These are phyloP conservation scores for Enteromius argenteus DNA, from an alignment of 2,797 vertebrate species.

Conservation along the genomic window DNA sequence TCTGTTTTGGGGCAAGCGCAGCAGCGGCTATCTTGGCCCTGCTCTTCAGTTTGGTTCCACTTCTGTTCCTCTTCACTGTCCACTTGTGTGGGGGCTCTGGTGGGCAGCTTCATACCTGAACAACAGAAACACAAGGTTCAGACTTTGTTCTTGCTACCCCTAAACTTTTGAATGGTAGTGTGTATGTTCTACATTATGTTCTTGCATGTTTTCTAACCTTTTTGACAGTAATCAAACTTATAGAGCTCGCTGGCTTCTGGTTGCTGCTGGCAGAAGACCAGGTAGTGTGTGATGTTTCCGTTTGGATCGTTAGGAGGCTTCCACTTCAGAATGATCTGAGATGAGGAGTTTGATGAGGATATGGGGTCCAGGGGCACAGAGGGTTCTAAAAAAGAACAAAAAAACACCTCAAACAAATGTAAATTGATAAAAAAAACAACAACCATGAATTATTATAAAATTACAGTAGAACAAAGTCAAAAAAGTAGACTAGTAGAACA, in stretches of 20 bases:
- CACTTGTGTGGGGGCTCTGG: slow-evolving; percentile 82
- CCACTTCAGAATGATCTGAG: slow-evolving; percentile 96
- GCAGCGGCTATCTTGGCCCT: slow-evolving; percentile 82
- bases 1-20: slow-evolving; percentile 96
- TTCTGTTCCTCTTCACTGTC: slow-evolving; percentile 81
- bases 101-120: slow-evolving; percentile 91
- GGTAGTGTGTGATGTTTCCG: slow-evolving; percentile 96
- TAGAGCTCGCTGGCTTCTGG: slow-evolving; percentile 91
- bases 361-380: slow-evolving; percentile 93
- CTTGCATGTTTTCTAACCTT: slow-evolving; percentile 79
- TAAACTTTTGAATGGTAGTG: not conserved
- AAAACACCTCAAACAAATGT: not conserved
- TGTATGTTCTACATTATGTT: not conserved
- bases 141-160: not conserved
- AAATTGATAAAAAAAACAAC: not conserved
- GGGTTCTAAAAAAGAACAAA: slow-evolving; percentile 79
- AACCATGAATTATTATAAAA: not conserved
- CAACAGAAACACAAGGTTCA: slow-evolving; percentile 26
- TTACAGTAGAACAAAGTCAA: not conserved
- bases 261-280: slow-evolving; percentile 93
- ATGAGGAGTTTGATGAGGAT: slow-evolving; percentile 95
- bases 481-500: not conserved
- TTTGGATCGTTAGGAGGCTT: slow-evolving; percentile 95
- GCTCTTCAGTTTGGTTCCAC: slow-evolving; percentile 86
- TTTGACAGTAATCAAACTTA: slow-evolving; percentile 96